Conservation (phyloP, 2,113 vertebrate genomes). For the Mixornis gularis region DNA sequence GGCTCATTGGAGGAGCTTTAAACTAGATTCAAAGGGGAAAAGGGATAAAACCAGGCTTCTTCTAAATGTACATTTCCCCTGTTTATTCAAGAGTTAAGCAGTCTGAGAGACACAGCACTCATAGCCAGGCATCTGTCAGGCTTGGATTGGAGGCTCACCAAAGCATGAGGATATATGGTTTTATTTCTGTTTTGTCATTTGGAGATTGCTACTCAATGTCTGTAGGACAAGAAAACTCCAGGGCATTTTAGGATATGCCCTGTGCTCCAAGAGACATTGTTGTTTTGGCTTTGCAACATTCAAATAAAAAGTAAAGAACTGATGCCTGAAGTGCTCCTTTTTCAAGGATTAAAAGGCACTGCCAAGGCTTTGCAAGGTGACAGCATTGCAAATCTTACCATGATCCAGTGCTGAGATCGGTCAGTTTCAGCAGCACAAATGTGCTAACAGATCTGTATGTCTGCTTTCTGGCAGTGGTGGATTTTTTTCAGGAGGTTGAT, state of each 20-base stretch:
- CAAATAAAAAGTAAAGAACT: background rate
- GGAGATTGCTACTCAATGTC: slow-evolving; percentile 6
- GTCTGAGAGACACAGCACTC: background rate
- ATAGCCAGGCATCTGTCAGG: slow-evolving; percentile 44
- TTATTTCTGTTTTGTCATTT: slow-evolving; percentile 41
- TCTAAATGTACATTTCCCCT: background rate
- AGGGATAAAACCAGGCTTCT: background rate
- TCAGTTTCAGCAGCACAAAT: background rate
- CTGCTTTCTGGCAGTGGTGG: background rate
- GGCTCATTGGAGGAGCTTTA: background rate
- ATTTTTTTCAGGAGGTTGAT: background rate
- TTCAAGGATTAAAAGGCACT: slow-evolving; percentile 25
- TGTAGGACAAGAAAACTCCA: slow-evolving; percentile 3
- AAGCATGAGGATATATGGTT: slow-evolving; percentile 11
- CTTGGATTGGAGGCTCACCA: slow-evolving; percentile 16
- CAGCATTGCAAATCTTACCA: slow-evolving; percentile 39
- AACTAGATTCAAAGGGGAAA: background rate
- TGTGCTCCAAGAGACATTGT: background rate
- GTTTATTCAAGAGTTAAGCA: background rate
- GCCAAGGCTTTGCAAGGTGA: slow-evolving; percentile 26
- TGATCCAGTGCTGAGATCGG: background rate
- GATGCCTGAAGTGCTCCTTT: slow-evolving; percentile 6
- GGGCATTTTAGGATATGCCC: slow-evolving; percentile 35
- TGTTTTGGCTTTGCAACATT: slow-evolving; percentile 18
- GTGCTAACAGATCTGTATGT: background rate